A percentile compares a stretch with the other conserved stretches of the same genome.
Evolutionary conservation across 2,113 vertebrate genomes (phyloP).

Genomic region (Garra rufa): DNA sequence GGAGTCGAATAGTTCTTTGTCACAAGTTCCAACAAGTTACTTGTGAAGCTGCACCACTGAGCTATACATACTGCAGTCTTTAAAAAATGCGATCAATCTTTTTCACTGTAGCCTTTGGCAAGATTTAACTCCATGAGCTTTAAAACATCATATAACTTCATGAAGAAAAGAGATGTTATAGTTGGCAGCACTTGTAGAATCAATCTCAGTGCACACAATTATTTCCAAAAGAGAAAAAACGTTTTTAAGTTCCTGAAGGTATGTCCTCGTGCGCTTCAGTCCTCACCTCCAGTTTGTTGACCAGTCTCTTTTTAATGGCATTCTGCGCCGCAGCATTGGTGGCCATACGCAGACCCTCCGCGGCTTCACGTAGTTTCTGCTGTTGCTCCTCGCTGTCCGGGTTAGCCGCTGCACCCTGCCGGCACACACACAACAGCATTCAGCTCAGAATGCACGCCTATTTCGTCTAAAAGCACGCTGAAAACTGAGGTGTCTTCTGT

Average conservation of each 20-base stretch:
- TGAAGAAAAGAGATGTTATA: not conserved
- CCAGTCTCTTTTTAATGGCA: slow-evolving; percentile 95
- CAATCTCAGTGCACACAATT: not conserved
- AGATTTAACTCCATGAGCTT: not conserved
- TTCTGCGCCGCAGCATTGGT: slow-evolving; percentile 95
- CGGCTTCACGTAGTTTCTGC: slow-evolving; percentile 91
- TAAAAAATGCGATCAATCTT: not conserved
- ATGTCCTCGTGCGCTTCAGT: not conserved
- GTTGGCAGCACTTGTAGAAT: not conserved
- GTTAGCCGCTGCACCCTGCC: slow-evolving; percentile 94
- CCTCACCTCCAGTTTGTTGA: slow-evolving; percentile 93
- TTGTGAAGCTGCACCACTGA: not conserved
- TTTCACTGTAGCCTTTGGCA: not conserved
- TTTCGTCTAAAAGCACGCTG: not conserved
- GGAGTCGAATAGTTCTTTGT: not conserved
- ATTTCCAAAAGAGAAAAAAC: not conserved
- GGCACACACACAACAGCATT: not conserved
- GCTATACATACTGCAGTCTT: not conserved
- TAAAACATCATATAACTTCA: not conserved
- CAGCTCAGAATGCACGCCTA: not conserved
- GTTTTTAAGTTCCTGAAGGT: not conserved
- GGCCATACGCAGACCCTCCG: slow-evolving; percentile 94
- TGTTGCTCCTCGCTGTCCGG: slow-evolving; percentile 97
- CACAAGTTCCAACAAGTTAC: not conserved
- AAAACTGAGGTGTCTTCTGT: not conserved